Evolutionary conservation across 1,140 invertebrate species (phyloP).

Genomic region (Acromyrmex echinatior): DNA sequence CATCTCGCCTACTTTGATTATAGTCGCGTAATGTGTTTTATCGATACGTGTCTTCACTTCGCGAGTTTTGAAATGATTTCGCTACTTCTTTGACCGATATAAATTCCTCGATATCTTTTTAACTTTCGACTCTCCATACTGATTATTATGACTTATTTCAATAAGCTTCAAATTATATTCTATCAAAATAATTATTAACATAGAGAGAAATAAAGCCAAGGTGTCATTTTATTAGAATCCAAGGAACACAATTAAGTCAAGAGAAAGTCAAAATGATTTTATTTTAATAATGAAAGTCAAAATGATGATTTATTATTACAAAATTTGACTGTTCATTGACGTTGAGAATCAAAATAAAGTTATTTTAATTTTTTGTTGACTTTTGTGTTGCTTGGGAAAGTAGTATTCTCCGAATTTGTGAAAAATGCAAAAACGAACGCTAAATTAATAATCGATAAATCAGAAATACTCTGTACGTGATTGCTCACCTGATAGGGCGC

Average conservation of each 20-base stretch:
- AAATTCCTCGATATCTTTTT: not conserved
- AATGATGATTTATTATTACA: too few relatives aligned
- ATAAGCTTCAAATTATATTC: not conserved
- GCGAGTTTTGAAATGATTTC: not conserved
- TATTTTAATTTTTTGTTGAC: too few relatives aligned
- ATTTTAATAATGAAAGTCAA: too few relatives aligned
- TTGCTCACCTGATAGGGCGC: slow-evolving; percentile 92
- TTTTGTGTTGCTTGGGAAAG: not conserved
- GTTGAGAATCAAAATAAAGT: too few relatives aligned
- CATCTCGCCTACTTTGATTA: slow-evolving; percentile 23
- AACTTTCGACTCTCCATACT: not conserved
- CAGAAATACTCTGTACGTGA: not conserved
- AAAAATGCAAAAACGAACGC: too few relatives aligned
- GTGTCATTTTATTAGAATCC: too few relatives aligned
- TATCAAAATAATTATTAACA: not conserved
- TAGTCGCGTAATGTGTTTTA: not conserved
- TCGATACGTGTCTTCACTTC: not conserved
- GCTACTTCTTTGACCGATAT: slow-evolving; percentile 1
- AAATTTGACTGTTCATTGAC: too few relatives aligned
- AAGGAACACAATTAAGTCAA: too few relatives aligned
- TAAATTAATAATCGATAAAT: too few relatives aligned
- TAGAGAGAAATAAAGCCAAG: not conserved
- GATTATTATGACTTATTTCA: not conserved
- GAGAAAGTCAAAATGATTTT: too few relatives aligned
- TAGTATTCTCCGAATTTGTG: too few relatives aligned